A percentile compares a stretch with the other conserved stretches of the same genome.
These are phyloP conservation scores for Microchrysa polita DNA, from an alignment of 2,888 invertebrate genomes.

Conservation along the genomic window DNA sequence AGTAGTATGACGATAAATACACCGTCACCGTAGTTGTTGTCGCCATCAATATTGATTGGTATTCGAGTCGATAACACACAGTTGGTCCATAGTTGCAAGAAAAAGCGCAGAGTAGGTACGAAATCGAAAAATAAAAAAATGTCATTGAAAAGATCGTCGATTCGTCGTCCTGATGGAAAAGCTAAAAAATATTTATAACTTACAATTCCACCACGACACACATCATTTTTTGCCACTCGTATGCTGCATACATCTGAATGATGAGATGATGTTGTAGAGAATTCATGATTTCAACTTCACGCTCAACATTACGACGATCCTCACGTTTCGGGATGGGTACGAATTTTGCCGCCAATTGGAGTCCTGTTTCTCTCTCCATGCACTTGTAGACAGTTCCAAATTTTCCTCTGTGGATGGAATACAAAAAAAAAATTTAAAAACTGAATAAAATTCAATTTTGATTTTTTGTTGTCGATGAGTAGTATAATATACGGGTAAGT, in stretches of 20 bases:
- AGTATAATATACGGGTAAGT: background rate
- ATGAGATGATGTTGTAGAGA: constrained; percentile 92
- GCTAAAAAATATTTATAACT: constrained; percentile 67
- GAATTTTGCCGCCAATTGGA: constrained; percentile 92
- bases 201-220: constrained; percentile 98
- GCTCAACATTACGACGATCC: constrained; percentile 89
- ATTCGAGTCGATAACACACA: background rate
- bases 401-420: constrained; percentile 79
- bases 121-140: background rate
- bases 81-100: background rate
- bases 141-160: constrained; percentile 13
- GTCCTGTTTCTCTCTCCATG: constrained; percentile 81
- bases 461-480: too few species aligned
- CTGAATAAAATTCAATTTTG: constrained; percentile 22
- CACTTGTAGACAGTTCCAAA: constrained; percentile 97
- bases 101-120: constrained; percentile 1
- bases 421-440: constrained; percentile 28
- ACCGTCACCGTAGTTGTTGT: too few species aligned
- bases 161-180: background rate
- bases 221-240: constrained; percentile 92
- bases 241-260: constrained; percentile 97
- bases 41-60: background rate
- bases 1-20: background rate
- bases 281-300: constrained; percentile 97
- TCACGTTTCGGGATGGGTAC: constrained; percentile 86